These are phyloP conservation scores for Branchellion lobata DNA, from an alignment of 2,888 invertebrate genomes.

Conservation along the genomic window DNA sequence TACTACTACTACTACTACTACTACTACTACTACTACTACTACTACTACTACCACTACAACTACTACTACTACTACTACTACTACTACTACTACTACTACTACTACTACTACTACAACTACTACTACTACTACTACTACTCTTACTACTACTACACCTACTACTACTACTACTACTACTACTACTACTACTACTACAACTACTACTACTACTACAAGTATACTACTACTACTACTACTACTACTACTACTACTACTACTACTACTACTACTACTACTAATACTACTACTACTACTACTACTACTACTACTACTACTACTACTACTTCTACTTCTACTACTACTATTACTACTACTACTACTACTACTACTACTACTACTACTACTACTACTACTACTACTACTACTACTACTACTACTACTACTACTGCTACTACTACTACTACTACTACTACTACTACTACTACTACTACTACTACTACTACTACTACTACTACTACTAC, in stretches of 20 bases:
- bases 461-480: neutral
- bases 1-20: conserved; percentile 5
- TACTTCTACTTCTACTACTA: neutral
- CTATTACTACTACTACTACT: neutral
- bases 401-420: neutral
- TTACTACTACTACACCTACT: neutral
- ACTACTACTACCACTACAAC: neutral
- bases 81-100: conserved; percentile 4
- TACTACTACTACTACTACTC: neutral
- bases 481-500: neutral
- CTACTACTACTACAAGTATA: neutral
- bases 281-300: conserved; percentile 34
- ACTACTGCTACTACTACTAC: neutral
- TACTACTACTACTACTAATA: neutral
- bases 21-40: conserved; percentile 1
- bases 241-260: neutral
- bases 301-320: neutral
- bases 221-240: neutral
- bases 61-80: conserved; percentile 9
- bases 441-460: neutral
- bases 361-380: neutral
- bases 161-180: neutral
- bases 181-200: conserved; percentile 10
- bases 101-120: neutral
- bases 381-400: neutral